These are phyloP conservation scores for Scelioninae gen. 2 DNA, from an alignment of 2,888 invertebrate species.

Conservation along the genomic window DNA sequence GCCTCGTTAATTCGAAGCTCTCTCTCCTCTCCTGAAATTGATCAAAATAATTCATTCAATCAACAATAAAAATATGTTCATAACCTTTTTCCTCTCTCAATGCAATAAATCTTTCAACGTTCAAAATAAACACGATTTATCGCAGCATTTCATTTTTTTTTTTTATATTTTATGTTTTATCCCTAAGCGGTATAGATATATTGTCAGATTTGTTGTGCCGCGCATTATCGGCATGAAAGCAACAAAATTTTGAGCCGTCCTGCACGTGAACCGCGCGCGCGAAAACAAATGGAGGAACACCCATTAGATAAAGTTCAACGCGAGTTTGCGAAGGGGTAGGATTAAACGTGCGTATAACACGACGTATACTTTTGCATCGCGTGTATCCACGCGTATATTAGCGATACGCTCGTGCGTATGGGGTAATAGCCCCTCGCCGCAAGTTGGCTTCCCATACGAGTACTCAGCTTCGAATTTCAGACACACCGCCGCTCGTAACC, in stretches of 20 bases:
- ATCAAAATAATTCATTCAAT: constrained; percentile 9
- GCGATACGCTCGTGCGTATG: constrained; percentile 41
- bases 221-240: too few relatives aligned
- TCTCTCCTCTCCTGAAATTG: constrained; percentile 81
- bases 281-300: constrained; percentile 8
- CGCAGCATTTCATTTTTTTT: too few relatives aligned
- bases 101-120: too few relatives aligned
- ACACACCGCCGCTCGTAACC: constrained; percentile 65
- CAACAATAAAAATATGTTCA: too few relatives aligned
- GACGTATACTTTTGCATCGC: constrained; percentile 32
- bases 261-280: constrained; percentile 1
- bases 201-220: too few relatives aligned
- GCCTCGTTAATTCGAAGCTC: constrained; percentile 83
- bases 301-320: constrained; percentile 21
- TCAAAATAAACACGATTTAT: too few relatives aligned
- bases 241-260: constrained; percentile 4
- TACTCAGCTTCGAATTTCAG: constrained; percentile 65
- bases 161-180: too few relatives aligned
- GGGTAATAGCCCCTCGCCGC: constrained; percentile 59
- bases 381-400: constrained; percentile 37
- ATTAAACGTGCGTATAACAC: constrained; percentile 48
- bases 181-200: too few relatives aligned
- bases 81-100: too few relatives aligned
- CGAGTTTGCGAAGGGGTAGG: constrained; percentile 15
- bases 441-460: constrained; percentile 63